Base-by-base conservation (phyloP, 2,113 vertebrate genomes). In the Vombatus ursinus region DNA sequence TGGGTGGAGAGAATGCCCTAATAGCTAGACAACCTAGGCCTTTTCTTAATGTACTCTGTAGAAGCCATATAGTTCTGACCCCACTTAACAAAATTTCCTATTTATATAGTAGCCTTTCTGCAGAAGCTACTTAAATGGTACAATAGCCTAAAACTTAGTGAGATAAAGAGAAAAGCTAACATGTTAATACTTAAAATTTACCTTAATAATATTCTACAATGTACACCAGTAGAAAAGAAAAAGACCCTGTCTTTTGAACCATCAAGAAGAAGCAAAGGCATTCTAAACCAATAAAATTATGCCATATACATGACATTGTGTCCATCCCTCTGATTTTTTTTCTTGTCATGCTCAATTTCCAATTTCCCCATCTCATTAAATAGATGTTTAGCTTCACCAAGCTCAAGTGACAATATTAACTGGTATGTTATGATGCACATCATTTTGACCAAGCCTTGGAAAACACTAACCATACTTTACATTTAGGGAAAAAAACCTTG, bases 381-480 rank as follows among this genome's bases (percentile, higher is more conserved):
- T 23, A 61, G 28, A 96, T 28, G 47, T 93, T 95, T 93, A 2
- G 61, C 92, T 96, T 95, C 91, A 91, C 90, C n/a, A 91, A 89
- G 25, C 44, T 96, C 31, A 94, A 94, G 89, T 90, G 90, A 26
- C 52, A 54, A 92, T 93, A 95, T 50, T 93, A 57, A 61, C 9
- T 31, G 57, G 57, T 61, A 28, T 61, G 26, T 26, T 96, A 91
- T 44, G 11, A 53, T 26, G 95, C 52, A 48, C 6, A 50, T 50
- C 9, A 91, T 48, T 49, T 96, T 94, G 92, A 52, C 92, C 23
- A 95, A 50, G 77, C 54, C 50, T 89, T n/a, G 92, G 90, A 96
- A 91, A 96, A 84, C 68, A 93, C 16, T 52, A 91, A 93, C 24
- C 2, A 94, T 52, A 50, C 48, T 50, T 93, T 68, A 31, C 91